Evolutionary conservation across 2,797 vertebrate genomes (phyloP).

Genomic region (Gymnoscopelus microlampas): DNA sequence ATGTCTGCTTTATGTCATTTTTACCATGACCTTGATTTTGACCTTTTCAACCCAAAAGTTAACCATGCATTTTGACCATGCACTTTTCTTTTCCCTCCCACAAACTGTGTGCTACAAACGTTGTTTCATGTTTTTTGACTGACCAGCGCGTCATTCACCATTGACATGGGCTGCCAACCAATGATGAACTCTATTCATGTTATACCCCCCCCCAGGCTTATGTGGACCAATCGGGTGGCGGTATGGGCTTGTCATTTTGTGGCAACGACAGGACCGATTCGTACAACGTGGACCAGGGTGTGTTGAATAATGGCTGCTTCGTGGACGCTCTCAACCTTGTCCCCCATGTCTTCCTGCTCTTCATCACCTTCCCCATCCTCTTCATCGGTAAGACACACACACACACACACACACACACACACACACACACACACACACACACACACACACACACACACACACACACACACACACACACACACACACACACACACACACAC

Average conservation of each 20-base stretch:
- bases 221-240: constrained; percentile 46
- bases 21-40: too few relatives aligned
- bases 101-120: too few relatives aligned
- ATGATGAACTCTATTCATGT: not conserved
- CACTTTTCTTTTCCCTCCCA: too few relatives aligned
- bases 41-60: too few relatives aligned
- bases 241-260: constrained; percentile 91
- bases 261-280: constrained; percentile 82
- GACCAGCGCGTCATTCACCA: not conserved
- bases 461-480: constrained; percentile 9
- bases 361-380: constrained; percentile 98
- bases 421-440: not conserved
- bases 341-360: constrained; percentile 96
- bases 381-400: constrained; percentile 89
- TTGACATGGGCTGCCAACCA: not conserved
- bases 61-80: too few relatives aligned
- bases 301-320: constrained; percentile 94
- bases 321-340: constrained; percentile 97
- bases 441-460: constrained; percentile 3
- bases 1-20: too few relatives aligned
- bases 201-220: constrained; percentile 35
- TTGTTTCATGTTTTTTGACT: too few relatives aligned
- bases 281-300: constrained; percentile 87
- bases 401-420: not conserved
- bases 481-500: not conserved